Evolutionary conservation across 2,113 vertebrate species (phyloP).

Genomic region (Pomatostomus ruficeps): DNA sequence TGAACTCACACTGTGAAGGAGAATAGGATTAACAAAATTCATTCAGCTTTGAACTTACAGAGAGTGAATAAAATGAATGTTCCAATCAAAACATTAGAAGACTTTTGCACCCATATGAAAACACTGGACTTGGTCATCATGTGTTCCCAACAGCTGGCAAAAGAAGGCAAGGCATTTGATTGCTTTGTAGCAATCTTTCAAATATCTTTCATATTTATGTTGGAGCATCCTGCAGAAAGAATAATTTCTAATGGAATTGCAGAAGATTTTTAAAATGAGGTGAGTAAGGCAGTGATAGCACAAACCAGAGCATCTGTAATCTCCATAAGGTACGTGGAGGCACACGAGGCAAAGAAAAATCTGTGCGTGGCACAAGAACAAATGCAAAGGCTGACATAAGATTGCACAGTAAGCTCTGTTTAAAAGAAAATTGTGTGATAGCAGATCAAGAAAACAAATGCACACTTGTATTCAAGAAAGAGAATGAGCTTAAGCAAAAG

Average conservation of each 20-base stretch:
- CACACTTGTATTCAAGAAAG: background rate
- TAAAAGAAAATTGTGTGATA: constrained; percentile 13
- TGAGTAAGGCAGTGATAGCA: background rate
- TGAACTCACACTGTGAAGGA: background rate
- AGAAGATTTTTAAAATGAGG: background rate
- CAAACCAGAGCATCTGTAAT: background rate
- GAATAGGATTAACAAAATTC: constrained; percentile 26
- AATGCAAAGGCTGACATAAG: constrained; percentile 3
- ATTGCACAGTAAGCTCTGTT: constrained; percentile 9
- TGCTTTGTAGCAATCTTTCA: background rate
- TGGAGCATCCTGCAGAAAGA: background rate
- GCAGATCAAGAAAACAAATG: constrained; percentile 51
- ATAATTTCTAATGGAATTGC: background rate
- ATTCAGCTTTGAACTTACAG: background rate
- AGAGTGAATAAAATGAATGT: constrained; percentile 1
- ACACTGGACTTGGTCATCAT: background rate
- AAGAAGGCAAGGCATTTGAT: background rate
- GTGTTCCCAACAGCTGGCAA: background rate
- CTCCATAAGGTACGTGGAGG: background rate
- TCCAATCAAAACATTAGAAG: background rate
- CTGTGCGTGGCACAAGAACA: background rate
- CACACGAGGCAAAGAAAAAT: background rate
- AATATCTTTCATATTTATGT: background rate
- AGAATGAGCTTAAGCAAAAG: constrained; percentile 17
- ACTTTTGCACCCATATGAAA: background rate